Evolutionary conservation across 2,113 vertebrate species (phyloP).

Genomic region (Brevimyrus niger): DNA sequence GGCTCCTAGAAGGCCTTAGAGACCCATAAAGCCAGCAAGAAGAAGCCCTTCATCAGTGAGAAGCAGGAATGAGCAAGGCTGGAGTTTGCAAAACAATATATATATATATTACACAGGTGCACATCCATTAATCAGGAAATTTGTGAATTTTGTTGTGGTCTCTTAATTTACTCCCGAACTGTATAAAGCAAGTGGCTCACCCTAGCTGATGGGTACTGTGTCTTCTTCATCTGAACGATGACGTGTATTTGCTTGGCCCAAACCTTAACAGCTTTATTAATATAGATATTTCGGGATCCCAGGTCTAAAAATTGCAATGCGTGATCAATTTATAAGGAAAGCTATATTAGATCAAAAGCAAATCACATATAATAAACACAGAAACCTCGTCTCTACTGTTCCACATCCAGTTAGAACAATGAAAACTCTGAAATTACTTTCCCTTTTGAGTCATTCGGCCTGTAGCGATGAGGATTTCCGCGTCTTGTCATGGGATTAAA

Average conservation of each 20-base stretch:
- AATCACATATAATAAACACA: background rate
- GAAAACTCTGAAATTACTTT: background rate
- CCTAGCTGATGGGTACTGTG: background rate
- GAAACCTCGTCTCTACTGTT: background rate
- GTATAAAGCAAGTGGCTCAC: background rate
- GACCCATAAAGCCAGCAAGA: background rate
- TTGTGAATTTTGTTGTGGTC: background rate
- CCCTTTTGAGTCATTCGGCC: background rate
- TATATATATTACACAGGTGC: background rate
- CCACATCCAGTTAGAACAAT: background rate
- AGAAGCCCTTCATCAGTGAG: background rate
- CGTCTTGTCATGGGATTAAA: constrained; percentile 1
- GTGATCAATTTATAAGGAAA: background rate
- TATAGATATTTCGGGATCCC: background rate
- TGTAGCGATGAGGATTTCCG: background rate
- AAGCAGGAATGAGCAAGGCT: background rate
- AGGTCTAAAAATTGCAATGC: background rate
- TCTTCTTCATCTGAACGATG: background rate
- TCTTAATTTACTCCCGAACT: background rate
- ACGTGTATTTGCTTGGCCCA: background rate
- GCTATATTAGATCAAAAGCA: background rate
- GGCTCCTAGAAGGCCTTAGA: too few relatives aligned
- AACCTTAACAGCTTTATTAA: background rate
- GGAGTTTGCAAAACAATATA: background rate
- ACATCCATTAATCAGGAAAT: background rate